phyloP scores from a whole-genome alignment of 2,113 vertebrate genomes.

The Cyanoliseus patagonus region DNA sequence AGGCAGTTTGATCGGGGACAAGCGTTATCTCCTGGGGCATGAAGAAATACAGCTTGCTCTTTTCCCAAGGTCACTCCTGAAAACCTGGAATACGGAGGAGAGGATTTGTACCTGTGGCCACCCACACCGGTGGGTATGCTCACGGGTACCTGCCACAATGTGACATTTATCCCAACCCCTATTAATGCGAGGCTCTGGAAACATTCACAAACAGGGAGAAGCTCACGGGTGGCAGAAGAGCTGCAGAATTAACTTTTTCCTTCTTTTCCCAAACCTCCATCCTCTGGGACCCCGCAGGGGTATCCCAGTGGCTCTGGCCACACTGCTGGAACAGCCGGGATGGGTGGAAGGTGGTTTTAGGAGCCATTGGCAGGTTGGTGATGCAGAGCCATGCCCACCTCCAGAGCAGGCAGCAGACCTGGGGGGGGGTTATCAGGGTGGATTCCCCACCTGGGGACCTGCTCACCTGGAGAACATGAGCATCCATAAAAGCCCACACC shows the following conservation, averaged over 20 bases:
- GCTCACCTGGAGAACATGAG: accelerated
- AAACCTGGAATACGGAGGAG: background rate
- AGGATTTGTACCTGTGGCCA: background rate
- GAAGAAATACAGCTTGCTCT: background rate
- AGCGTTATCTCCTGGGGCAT: background rate
- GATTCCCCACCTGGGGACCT: background rate
- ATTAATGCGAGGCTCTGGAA: background rate
- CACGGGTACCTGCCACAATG: background rate
- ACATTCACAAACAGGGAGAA: background rate
- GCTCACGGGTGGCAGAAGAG: accelerated
- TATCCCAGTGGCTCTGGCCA: accelerated
- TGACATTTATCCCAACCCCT: background rate
- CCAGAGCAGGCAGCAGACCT: background rate
- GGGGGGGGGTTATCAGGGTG: accelerated
- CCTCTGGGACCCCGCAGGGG: too few relatives aligned
- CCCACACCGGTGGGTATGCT: background rate
- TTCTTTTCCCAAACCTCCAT: background rate
- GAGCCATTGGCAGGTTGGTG: background rate
- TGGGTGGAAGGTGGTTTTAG: background rate
- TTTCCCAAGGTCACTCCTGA: constrained; percentile 36
- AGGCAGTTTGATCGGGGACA: background rate
- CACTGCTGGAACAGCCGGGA: background rate
- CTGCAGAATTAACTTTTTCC: background rate
- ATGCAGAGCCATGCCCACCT: background rate
- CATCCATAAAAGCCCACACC: background rate